Percentiles rank a stretch among this genome's conserved stretches.
phyloP scores from a whole-genome alignment of 2,888 invertebrate genomes.

The Eristalinus aeneus region DNA sequence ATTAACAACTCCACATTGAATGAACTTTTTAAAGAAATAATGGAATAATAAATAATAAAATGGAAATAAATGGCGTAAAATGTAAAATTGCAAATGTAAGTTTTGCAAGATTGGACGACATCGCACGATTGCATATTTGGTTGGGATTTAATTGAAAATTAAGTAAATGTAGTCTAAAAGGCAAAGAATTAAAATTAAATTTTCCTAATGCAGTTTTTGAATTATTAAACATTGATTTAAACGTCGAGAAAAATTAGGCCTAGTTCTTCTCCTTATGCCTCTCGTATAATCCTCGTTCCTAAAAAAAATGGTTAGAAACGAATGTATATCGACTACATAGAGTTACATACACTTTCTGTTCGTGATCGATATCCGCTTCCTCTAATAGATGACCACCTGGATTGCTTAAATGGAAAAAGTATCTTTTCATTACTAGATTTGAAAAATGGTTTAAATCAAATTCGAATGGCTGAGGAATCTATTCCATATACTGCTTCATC shows the following conservation, averaged over 20 bases:
- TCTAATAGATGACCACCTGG: slow-evolving; percentile 72
- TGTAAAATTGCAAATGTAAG: background rate
- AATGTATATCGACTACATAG: slow-evolving; percentile 74
- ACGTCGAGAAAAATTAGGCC: background rate
- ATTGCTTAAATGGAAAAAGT: slow-evolving; percentile 48
- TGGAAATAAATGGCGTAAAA: background rate
- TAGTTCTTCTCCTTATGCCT: background rate
- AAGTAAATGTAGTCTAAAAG: background rate
- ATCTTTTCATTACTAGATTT: slow-evolving; percentile 71
- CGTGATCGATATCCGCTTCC: slow-evolving; percentile 72
- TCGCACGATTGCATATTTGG: background rate
- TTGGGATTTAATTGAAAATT: background rate
- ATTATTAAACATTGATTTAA: background rate
- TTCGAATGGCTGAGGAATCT: slow-evolving; percentile 68
- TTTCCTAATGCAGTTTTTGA: background rate
- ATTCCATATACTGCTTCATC: slow-evolving; percentile 71
- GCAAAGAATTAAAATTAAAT: background rate
- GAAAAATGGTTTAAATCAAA: no score
- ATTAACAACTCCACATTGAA: no score
- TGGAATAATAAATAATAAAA: no score
- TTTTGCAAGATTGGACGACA: background rate
- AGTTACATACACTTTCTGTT: slow-evolving; percentile 72
- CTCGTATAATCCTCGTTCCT: slow-evolving; percentile 68
- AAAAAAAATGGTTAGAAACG: slow-evolving; percentile 73
- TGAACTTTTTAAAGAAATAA: no score